phyloP scores from a whole-genome alignment of 2,888 invertebrate species.

The Priocnemis perturbator region DNA sequence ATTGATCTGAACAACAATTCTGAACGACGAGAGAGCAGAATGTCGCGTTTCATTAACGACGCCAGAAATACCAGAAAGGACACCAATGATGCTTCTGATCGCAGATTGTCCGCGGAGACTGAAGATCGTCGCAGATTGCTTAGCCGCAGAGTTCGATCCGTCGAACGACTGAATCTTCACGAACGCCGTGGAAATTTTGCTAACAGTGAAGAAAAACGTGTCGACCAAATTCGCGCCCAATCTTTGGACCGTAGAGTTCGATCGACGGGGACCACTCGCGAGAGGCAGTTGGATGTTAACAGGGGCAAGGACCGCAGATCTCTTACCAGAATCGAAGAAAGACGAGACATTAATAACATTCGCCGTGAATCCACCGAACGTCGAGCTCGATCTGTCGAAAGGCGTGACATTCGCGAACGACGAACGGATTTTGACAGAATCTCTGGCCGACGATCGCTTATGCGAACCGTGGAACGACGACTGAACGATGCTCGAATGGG shows the following conservation, averaged over 20 bases:
- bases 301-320: not conserved
- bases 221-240: not conserved
- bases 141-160: too few species aligned
- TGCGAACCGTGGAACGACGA: not conserved
- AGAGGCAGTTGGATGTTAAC: not conserved
- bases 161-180: not conserved
- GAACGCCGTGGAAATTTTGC: not conserved
- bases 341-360: not conserved
- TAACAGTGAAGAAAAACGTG: not conserved
- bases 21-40: not conserved
- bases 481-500: not conserved
- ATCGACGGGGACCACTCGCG: not conserved
- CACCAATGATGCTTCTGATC: too few species aligned
- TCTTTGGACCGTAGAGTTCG: not conserved
- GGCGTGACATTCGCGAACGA: not conserved
- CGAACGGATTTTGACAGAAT: not conserved
- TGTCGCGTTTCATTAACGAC: too few species aligned
- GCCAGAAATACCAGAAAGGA: too few species aligned
- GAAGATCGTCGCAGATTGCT: not conserved
- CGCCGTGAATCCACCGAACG: slow-evolving; percentile 25
- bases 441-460: too few species aligned
- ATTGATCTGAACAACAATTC: not conserved
- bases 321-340: not conserved
- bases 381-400: slow-evolving; percentile 23
- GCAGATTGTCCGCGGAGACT: too few species aligned